Percentiles rank a stretch among this genome's conserved stretches.
phyloP scores from a whole-genome alignment of 2,797 vertebrate species.

The Ceryle rudis region DNA sequence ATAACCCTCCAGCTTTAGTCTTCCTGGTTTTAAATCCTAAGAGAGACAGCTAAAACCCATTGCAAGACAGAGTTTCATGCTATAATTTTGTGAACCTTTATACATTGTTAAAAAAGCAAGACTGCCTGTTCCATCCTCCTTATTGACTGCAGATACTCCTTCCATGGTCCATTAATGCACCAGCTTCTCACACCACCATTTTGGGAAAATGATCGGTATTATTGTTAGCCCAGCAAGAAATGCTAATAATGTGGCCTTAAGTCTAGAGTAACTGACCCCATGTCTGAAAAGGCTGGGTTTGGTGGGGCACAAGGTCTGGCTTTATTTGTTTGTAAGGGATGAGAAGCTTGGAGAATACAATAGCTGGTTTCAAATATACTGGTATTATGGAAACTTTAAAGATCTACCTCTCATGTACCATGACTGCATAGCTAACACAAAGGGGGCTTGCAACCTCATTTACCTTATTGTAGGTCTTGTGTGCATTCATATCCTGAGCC shows the following conservation, averaged over 20 bases:
- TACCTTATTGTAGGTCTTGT: not conserved
- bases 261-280: not conserved
- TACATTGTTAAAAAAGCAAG: not conserved
- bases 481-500: slow-evolving; percentile 40
- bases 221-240: not conserved
- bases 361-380: not conserved
- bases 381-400: not conserved
- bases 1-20: not conserved
- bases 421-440: not conserved
- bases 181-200: not conserved
- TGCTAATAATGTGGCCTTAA: not conserved
- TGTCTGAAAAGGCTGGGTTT: not conserved
- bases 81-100: not conserved
- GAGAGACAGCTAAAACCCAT: not conserved
- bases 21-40: not conserved
- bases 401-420: not conserved
- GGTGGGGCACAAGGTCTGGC: not conserved
- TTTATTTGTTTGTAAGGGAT: not conserved
- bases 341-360: not conserved
- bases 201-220: not conserved
- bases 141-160: not conserved
- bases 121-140: not conserved
- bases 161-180: not conserved
- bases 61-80: not conserved
- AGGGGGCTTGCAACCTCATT: not conserved